Conservation (phyloP, 23 tunicate species). For the Aplidium turbinatum region DNA sequence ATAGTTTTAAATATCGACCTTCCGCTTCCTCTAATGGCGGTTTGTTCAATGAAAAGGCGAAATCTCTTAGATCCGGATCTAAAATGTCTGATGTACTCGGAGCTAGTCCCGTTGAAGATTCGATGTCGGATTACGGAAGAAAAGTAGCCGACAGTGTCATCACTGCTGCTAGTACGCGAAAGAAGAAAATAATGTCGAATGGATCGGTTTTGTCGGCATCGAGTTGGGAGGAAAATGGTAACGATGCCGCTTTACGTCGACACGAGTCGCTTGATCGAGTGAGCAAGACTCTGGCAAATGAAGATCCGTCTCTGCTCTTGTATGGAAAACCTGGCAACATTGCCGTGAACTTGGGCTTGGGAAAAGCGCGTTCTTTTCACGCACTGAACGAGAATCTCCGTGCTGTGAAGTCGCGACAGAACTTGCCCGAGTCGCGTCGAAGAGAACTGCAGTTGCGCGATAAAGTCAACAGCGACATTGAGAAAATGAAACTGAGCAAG, state of each 20-base stretch:
- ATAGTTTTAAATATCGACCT: not conserved
- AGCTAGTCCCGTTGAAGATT: conserved; percentile 26
- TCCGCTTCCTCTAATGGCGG: not conserved
- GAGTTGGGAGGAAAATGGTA: too few species aligned
- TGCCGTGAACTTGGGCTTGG: conserved; percentile 60
- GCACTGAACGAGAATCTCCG: conserved; percentile 67
- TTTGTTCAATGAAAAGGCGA: not conserved
- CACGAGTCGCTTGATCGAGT: conserved; percentile 39
- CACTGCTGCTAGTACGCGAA: not conserved
- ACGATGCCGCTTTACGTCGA: too few species aligned
- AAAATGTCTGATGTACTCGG: not conserved
- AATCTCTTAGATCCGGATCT: not conserved
- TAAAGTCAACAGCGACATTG: conserved; percentile 57
- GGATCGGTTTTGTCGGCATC: too few species aligned
- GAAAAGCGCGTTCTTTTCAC: conserved; percentile 47
- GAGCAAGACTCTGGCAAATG: conserved; percentile 64
- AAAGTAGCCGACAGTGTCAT: not conserved
- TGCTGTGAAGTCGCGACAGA: conserved; percentile 70
- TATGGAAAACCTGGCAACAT: conserved; percentile 74
- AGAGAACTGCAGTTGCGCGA: conserved; percentile 34
- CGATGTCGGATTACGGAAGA: conserved; percentile 40
- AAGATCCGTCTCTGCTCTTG: conserved; percentile 74
- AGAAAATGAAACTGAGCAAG: conserved; percentile 28
- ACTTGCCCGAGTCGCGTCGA: conserved; percentile 61
- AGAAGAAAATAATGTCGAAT: too few species aligned